These are phyloP conservation scores for Syngnathus scovelli DNA, from an alignment of 2,113 vertebrate species.

Conservation along the genomic window DNA sequence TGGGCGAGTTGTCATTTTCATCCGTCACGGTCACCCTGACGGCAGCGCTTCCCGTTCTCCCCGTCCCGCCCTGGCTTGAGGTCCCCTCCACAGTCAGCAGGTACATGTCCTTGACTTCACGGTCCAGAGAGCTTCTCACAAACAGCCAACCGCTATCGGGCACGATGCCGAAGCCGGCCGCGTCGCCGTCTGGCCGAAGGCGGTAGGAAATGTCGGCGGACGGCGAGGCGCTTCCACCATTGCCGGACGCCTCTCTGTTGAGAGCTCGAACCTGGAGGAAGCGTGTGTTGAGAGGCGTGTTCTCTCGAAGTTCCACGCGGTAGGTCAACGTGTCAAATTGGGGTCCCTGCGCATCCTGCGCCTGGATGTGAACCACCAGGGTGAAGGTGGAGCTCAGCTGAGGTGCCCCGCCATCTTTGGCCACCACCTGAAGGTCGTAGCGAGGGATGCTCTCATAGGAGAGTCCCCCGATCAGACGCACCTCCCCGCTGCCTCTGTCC, in stretches of 20 bases:
- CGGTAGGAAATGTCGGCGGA: slow-evolving; percentile 75
- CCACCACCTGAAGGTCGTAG: slow-evolving; percentile 79
- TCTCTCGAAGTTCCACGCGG: slow-evolving; percentile 86
- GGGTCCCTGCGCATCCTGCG: slow-evolving; percentile 78
- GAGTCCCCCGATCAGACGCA: slow-evolving; percentile 75
- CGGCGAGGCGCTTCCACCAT: slow-evolving; percentile 49
- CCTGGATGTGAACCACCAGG: slow-evolving; percentile 84
- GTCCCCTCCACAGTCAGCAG: slow-evolving; percentile 84
- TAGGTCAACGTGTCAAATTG: slow-evolving; percentile 87
- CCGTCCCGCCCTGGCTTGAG: slow-evolving; percentile 63
- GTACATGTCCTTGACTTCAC: slow-evolving; percentile 86
- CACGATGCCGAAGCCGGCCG: slow-evolving; percentile 81
- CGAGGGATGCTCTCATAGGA: slow-evolving; percentile 71
- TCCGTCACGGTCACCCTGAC: slow-evolving; percentile 85
- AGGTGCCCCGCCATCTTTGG: slow-evolving; percentile 80
- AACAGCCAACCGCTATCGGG: slow-evolving; percentile 90
- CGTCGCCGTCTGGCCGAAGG: slow-evolving; percentile 82
- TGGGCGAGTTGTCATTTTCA: slow-evolving; percentile 90
- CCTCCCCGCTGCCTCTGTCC: slow-evolving; percentile 79
- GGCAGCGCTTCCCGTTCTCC: slow-evolving; percentile 81
- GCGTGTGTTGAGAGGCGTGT: slow-evolving; percentile 76
- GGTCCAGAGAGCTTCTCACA: slow-evolving; percentile 82
- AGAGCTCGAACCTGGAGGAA: slow-evolving; percentile 90
- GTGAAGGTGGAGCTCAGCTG: slow-evolving; percentile 87
- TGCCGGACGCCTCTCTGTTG: slow-evolving; percentile 68